Percentiles rank a stretch among this genome's conserved stretches.
Conservation (phyloP, 2,888 invertebrate species). For the Synanthedon myopaeformis region DNA sequence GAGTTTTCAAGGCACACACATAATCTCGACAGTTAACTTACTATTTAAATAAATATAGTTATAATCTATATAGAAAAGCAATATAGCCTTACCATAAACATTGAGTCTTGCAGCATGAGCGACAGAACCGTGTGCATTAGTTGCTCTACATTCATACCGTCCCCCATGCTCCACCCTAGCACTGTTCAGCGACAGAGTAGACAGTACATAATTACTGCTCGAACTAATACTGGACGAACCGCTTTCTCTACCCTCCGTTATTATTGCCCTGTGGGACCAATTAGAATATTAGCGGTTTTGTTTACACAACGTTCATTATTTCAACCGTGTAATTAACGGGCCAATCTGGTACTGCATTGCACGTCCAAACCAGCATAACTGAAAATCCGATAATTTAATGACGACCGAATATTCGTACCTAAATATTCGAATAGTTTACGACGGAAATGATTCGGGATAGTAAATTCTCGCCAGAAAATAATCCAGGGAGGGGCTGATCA, state of each 20-base stretch:
- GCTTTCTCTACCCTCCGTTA: slow-evolving; percentile 53
- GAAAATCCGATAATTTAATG: too few species aligned
- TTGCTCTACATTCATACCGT: slow-evolving; percentile 84
- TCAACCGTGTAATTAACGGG: neutral
- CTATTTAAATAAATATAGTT: too few species aligned
- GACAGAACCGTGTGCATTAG: slow-evolving; percentile 78
- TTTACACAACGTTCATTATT: neutral
- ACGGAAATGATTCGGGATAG: too few species aligned
- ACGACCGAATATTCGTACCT: too few species aligned
- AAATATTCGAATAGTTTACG: too few species aligned
- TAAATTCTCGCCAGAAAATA: too few species aligned
- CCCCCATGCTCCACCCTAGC: slow-evolving; percentile 87
- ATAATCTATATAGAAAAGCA: too few species aligned
- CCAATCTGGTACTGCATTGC: neutral
- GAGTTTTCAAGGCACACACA: too few species aligned
- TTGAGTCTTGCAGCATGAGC: slow-evolving; percentile 82
- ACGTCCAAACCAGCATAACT: neutral
- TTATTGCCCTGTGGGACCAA: slow-evolving; percentile 33
- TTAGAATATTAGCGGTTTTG: neutral
- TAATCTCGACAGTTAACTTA: too few species aligned
- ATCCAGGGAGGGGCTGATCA: too few species aligned
- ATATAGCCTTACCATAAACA: slow-evolving; percentile 75
- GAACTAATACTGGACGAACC: slow-evolving; percentile 45
- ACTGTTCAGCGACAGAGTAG: slow-evolving; percentile 82
- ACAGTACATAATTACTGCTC: slow-evolving; percentile 79